These are phyloP conservation scores for Mormyrus hasselquistii DNA, from an alignment of 2,797 vertebrate species.

Conservation along the genomic window DNA sequence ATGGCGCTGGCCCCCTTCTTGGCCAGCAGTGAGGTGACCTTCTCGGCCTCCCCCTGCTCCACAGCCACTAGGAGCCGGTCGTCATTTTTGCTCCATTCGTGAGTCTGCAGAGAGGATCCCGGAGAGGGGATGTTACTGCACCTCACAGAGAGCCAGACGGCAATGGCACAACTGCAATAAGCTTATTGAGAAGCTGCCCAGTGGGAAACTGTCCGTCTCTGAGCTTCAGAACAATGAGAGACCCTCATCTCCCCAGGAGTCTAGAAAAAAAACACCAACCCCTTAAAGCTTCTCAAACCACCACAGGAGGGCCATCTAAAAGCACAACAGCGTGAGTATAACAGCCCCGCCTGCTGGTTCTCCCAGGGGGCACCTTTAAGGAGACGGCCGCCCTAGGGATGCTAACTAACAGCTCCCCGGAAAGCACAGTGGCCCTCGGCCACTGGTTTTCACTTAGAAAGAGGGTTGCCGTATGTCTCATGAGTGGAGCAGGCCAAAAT, in stretches of 20 bases:
- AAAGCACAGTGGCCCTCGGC: neutral
- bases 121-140: neutral
- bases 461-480: neutral
- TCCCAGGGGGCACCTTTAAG: neutral
- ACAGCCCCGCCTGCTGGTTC: neutral
- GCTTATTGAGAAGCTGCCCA: neutral
- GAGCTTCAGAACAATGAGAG: neutral
- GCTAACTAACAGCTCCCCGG: neutral
- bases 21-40: constrained; percentile 79
- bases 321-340: neutral
- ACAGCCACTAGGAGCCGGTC: constrained; percentile 90
- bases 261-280: neutral
- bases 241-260: neutral
- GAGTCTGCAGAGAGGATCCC: constrained; percentile 55
- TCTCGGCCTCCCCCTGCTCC: constrained; percentile 89
- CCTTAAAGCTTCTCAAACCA: neutral
- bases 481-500: neutral
- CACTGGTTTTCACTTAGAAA: neutral
- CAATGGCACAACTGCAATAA: neutral
- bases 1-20: constrained; percentile 89
- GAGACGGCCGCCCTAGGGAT: neutral
- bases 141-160: neutral
- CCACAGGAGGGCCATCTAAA: neutral
- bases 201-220: neutral
- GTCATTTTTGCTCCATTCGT: constrained; percentile 97